phyloP scores from a whole-genome alignment of 1,140 invertebrate species.

The Magallana ariakensis region DNA sequence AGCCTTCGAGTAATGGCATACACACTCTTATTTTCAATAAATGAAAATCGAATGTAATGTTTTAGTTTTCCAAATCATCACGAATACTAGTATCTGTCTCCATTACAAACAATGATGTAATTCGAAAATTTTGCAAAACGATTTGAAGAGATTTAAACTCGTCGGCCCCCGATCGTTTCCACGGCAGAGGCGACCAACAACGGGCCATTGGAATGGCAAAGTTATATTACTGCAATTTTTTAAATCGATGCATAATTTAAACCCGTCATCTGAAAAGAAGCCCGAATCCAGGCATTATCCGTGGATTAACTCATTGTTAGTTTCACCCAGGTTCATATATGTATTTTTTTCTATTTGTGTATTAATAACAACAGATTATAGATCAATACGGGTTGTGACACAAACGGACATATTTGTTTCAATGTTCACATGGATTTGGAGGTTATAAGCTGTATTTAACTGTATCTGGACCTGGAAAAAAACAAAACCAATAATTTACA shows the following conservation, averaged over 20 bases:
- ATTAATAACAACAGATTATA: conserved; percentile 11
- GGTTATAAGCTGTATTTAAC: not conserved
- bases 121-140: conserved; percentile 9
- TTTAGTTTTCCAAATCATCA: too few relatives aligned
- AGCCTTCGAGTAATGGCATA: too few relatives aligned
- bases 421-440: conserved; percentile 23
- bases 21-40: too few relatives aligned
- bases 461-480: not conserved
- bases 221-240: conserved; percentile 12
- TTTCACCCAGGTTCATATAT: conserved; percentile 11
- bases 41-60: too few relatives aligned
- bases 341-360: not conserved
- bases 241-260: conserved; percentile 33
- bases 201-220: conserved; percentile 1
- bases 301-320: conserved; percentile 16
- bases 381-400: conserved; percentile 20
- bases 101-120: conserved; percentile 35
- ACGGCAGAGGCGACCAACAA: not conserved
- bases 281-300: not conserved
- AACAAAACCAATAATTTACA: not conserved
- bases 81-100: not conserved
- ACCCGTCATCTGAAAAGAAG: conserved; percentile 19
- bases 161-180: not conserved
- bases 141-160: conserved; percentile 31
- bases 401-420: conserved; percentile 21